These are phyloP conservation scores for Xyliphius kryptos DNA, from an alignment of 2,113 vertebrate species.

Conservation along the genomic window DNA sequence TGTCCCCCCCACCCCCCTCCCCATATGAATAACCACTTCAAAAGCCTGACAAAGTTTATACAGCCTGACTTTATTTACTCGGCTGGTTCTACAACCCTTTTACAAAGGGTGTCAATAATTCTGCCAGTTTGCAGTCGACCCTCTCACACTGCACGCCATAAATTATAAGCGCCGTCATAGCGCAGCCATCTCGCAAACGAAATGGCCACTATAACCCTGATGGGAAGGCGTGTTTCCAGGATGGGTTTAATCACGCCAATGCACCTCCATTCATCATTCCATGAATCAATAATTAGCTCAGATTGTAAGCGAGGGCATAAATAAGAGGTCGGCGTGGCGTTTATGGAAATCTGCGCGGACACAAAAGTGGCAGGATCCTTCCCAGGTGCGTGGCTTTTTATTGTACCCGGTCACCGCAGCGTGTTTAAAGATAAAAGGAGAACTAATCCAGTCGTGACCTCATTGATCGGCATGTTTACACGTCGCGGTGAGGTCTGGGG, in stretches of 20 bases:
- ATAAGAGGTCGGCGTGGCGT: constrained; percentile 25
- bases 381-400: constrained; percentile 1
- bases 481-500: neutral
- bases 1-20: too few species aligned
- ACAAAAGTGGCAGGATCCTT: constrained; percentile 18
- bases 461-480: neutral
- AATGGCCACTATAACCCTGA: constrained; percentile 10
- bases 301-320: constrained; percentile 20
- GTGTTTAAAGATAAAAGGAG: constrained; percentile 19
- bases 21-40: too few species aligned
- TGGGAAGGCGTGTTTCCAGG: neutral
- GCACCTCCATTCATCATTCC: constrained; percentile 10
- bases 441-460: neutral
- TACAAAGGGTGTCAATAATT: too few species aligned
- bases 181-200: neutral
- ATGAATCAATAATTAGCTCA: constrained; percentile 42
- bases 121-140: too few species aligned
- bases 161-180: too few species aligned
- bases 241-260: constrained; percentile 23
- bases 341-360: constrained; percentile 24
- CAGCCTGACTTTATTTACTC: too few species aligned
- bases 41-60: too few species aligned
- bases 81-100: too few species aligned
- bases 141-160: too few species aligned
- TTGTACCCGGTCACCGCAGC: constrained; percentile 17